phyloP scores from a whole-genome alignment of 2,888 invertebrate species.

The Penaeus monodon region DNA sequence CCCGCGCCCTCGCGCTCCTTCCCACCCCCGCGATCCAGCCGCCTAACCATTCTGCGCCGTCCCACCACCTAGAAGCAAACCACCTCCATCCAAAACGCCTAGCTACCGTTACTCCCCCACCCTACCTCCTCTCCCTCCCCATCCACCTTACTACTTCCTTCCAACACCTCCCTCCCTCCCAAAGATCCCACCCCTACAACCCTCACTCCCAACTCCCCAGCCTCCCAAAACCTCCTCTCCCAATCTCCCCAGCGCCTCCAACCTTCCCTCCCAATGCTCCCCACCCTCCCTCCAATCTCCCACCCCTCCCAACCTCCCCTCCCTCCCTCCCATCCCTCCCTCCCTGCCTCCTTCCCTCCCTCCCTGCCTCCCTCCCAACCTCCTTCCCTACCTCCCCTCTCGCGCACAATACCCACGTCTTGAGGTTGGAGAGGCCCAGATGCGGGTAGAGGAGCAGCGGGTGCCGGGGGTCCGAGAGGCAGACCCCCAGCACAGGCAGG shows the following conservation, averaged over 20 bases:
- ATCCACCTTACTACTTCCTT: neutral
- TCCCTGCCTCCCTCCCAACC: neutral
- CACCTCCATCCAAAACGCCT: no score
- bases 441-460: slow-evolving; percentile 65
- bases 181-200: no score
- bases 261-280: no score
- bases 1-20: no score
- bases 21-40: no score
- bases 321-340: neutral
- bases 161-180: neutral
- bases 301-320: neutral
- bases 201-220: no score
- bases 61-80: no score
- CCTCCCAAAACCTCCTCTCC: no score
- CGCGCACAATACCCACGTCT: slow-evolving; percentile 41
- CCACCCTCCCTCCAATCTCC: neutral
- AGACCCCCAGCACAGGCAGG: slow-evolving; percentile 63
- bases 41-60: no score
- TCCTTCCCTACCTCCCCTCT: neutral
- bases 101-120: no score
- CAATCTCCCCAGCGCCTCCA: no score
- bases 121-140: neutral
- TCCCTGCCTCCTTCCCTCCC: neutral
- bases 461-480: slow-evolving; percentile 56
- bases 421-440: slow-evolving; percentile 60